These are phyloP conservation scores for Oryzias sinensis DNA, from an alignment of 2,797 vertebrate species.

Conservation along the genomic window DNA sequence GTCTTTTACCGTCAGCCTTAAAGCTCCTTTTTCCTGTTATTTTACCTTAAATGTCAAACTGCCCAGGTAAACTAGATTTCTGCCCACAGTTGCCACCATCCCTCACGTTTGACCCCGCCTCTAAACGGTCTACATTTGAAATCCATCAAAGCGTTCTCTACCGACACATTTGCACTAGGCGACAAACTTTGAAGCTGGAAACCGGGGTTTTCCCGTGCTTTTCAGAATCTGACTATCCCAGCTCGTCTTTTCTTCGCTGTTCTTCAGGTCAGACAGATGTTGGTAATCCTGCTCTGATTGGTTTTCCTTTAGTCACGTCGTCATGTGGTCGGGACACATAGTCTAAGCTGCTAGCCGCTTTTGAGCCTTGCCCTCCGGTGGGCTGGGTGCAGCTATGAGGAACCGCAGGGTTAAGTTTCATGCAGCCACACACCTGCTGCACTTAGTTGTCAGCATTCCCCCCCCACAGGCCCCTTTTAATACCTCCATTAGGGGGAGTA, in stretches of 20 bases:
- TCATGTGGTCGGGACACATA: constrained; percentile 43
- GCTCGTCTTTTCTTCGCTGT: constrained; percentile 37
- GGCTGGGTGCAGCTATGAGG: constrained; percentile 41
- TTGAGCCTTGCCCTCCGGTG: constrained; percentile 58
- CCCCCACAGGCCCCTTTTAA: constrained; percentile 60
- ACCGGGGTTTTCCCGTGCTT: constrained; percentile 68
- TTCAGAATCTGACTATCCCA: constrained; percentile 53
- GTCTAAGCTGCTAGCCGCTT: constrained; percentile 48
- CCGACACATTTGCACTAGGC: constrained; percentile 61
- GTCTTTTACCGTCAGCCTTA: not conserved
- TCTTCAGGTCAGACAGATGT: constrained; percentile 61
- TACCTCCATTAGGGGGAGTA: constrained; percentile 74
- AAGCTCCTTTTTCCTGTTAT: not conserved
- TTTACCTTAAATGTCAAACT: not conserved
- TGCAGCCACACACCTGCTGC: constrained; percentile 77
- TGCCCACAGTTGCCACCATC: constrained; percentile 28
- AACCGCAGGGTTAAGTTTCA: constrained; percentile 70
- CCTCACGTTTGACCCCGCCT: constrained; percentile 28
- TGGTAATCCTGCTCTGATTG: constrained; percentile 64
- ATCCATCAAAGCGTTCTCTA: constrained; percentile 31
- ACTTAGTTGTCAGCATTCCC: constrained; percentile 60
- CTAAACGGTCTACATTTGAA: constrained; percentile 32
- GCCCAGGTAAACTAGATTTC: constrained; percentile 13
- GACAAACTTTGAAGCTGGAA: constrained; percentile 64
- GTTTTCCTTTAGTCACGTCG: constrained; percentile 50